Evolutionary conservation across 2,113 vertebrate genomes (phyloP), one percentile per base, ranked within the genome.

Genomic region (Ailuropoda melanoleuca): DNA sequence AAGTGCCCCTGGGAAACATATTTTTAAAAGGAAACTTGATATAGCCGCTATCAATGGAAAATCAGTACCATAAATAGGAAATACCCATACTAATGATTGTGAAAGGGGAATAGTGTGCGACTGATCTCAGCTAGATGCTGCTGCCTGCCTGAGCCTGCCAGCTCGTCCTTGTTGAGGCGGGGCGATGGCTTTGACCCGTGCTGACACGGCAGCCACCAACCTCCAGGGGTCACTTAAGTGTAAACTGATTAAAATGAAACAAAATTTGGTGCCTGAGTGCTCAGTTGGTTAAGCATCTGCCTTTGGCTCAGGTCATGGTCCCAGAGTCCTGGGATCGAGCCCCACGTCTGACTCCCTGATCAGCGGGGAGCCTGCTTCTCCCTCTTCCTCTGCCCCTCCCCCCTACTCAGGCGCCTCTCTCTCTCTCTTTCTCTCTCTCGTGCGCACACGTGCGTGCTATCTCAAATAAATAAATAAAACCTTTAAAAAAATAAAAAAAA

Each of bases 11-110:
- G 4, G 74, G 62, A 46, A 43, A 39, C 17, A 0, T 56, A 29
- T 39, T 75, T 94, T 82, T 70, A 55, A 80, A 84, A 62, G 91
- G 62, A 84, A 96, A 53, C 39, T n/a, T 74, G 53, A 18, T 31
- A 77, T 78, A 77, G n/a, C 15, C 23, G 31, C 78, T 55, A 9
- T 60, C 37, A 26, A 14, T 80, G 74, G 7, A 78, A 60, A 90
- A 46, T 39, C n/a, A 66, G 31, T 19, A 46, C 60, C 50, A 66
- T 29, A 84, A 77, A 68, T 15, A 60, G 53, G 70, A 43, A 43
- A 72, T 46, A 72, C 46, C 1, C 3, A 8, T 12, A 13, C 3
- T 0, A 43, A 68, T 18, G 50, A 48, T 81, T n/a, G 14, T 48
- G 82, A 23, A 90, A 78, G 39, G 39, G 64, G 24, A 23, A n/a